A percentile compares a stretch with the other conserved stretches of the same genome.
phyloP scores from a whole-genome alignment of 2,797 vertebrate genomes.

The Neosalanx taihuensis region DNA sequence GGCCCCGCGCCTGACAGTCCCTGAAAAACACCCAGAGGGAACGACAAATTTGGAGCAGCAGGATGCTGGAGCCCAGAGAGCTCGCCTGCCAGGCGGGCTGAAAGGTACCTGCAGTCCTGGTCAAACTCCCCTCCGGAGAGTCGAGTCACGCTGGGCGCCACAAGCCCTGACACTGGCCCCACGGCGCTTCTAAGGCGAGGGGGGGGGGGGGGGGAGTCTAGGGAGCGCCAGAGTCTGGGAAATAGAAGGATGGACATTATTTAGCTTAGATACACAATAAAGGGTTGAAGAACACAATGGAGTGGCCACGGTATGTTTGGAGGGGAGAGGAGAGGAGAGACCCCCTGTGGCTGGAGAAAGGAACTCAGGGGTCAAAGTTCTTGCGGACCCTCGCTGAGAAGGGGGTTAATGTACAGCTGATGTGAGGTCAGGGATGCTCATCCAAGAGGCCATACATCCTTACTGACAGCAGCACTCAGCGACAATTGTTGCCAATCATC shows the following conservation, averaged over 20 bases:
- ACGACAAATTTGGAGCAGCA: conserved; percentile 75
- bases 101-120: conserved; percentile 77
- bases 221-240: conserved; percentile 36
- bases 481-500: conserved; percentile 42
- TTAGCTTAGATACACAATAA: conserved; percentile 57
- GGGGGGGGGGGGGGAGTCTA: conserved; percentile 30
- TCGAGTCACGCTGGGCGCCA: conserved; percentile 43
- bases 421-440: conserved; percentile 69
- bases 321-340: conserved; percentile 44
- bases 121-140: conserved; percentile 45
- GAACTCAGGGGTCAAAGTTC: conserved; percentile 68
- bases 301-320: conserved; percentile 50
- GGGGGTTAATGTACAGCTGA: conserved; percentile 76
- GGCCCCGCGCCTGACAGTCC: conserved; percentile 65
- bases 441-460: conserved; percentile 59
- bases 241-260: conserved; percentile 53
- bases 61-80: conserved; percentile 59
- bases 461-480: conserved; percentile 59
- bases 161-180: conserved; percentile 37
- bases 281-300: conserved; percentile 54
- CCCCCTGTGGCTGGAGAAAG: conserved; percentile 66
- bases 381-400: conserved; percentile 59
- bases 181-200: conserved; percentile 18
- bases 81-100: conserved; percentile 76
- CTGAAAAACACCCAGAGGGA: conserved; percentile 67